Base-by-base conservation (phyloP, 2,113 vertebrate genomes). In the Pteruthius melanotis region DNA sequence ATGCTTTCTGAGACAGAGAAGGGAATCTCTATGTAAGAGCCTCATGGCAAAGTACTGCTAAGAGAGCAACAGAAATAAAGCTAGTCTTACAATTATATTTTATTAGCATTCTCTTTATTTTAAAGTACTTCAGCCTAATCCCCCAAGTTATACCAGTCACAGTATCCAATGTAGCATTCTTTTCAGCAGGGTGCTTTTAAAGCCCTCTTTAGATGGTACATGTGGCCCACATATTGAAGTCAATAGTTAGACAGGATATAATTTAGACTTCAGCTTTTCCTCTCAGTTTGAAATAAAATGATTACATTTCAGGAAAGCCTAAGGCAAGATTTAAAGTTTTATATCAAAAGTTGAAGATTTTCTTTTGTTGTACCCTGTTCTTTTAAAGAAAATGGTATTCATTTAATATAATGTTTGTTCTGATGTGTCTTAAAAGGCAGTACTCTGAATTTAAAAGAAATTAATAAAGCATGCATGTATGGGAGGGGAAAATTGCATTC, bases 321-420 rank as follows among this genome's bases (percentile, higher is more conserved):
- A 92, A 94, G 84, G 92, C 87, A 84, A 95, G 96, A 91, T 93
- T 93, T 95, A 91, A 94, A 95, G 89, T 95, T 95, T 97, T 95
- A 90, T 94, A 93, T 92, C 85, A 91, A 57, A 96, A 95, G 83
- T 92, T 83, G 86, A 95, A 59, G 95, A 95, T 95, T 95, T 95
- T 93, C 91, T 90, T 95, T 93, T 94, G 74, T 91, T 91, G 79
- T 71, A 85, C 50, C 9, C 27, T 92, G 42, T 82, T 71, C 80
- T 90, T 92, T 86, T 70, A 80, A 89, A 95, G 66, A 82, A 91
- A 79, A 87, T 71, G n/a, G 71, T 91, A 87, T 96, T 95, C 14
- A 77, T 95, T 90, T 95, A 74, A 89, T 83, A 92, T 87, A 95
- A 77, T 72, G n/a, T 68, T 31, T 90, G 59, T 70, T 89, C 94